Base-by-base conservation (phyloP, 1,140 invertebrate species). In the Bombus superbus region DNA sequence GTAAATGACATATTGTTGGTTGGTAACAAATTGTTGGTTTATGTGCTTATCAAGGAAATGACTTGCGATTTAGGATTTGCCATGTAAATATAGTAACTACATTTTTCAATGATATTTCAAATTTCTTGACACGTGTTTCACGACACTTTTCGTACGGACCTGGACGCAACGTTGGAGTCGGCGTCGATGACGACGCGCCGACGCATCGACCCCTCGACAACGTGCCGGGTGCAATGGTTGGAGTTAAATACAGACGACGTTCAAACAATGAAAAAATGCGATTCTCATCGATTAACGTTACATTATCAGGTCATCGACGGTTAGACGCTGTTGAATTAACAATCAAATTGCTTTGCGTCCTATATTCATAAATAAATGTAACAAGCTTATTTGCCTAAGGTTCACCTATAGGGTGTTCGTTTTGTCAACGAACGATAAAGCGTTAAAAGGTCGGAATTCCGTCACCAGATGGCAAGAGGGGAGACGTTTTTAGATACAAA, bases 111-210 rank as follows among this genome's bases (percentile, higher is more conserved):
- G 11, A 10, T 62, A 28, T 11, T 66, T 18, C 13, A 18, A 15
- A 66, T 66, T 66, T 57, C 5, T 11, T 1, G 38, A 68, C 53
- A 40, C 62, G 64, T 35, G 28, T 66, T 42, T 66, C 9, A 3
- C 42, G 5, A 10, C 18, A 2, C 15, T 59, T 15, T 5, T 84
- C 32, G n/a, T 69, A 90, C 89, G 88, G 59, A 38, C 86, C 89
- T 90, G 89, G 15, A n/a, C 69, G 11, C 11, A 32, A 69, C 81
- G 88, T 88, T 80, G 82, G 81, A 64, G 81, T 87, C 87, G 77
- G 85, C 89, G 85, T 90, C 88, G 75, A 90, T 89, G 89, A 85
- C 75, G 83, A n/a, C 22, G 83, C 81, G 86, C 86, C 88, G 80
- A 77, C 88, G 89, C 88, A 78, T 53, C 66, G 59, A 72, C 40